Evolutionary conservation across 1,140 invertebrate species (phyloP).

Genomic region (Drosophila funebris): DNA sequence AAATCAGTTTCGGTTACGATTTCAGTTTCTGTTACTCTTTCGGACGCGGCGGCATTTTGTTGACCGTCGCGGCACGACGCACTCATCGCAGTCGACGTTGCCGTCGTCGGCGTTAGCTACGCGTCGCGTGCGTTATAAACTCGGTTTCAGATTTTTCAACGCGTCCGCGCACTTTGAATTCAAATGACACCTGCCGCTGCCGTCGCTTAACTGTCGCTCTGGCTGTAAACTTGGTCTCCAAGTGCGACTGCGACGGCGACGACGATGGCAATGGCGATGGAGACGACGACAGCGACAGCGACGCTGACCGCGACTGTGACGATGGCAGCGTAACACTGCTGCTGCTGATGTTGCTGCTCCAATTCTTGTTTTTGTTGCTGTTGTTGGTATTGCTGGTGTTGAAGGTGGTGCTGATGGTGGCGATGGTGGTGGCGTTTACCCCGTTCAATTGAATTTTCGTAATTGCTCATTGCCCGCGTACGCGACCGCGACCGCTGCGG

Average conservation of each 20-base stretch:
- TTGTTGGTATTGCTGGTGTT: slow-evolving; percentile 34
- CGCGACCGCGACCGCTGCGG: slow-evolving; percentile 29
- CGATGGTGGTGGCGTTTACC: slow-evolving; percentile 19
- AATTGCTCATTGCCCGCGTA: slow-evolving; percentile 51
- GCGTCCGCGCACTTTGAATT: slow-evolving; percentile 66
- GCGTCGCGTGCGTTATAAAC: slow-evolving; percentile 32
- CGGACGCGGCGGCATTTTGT: slow-evolving; percentile 48
- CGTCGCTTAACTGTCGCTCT: slow-evolving; percentile 66
- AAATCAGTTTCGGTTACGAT: slow-evolving; percentile 45
- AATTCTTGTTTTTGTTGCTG: slow-evolving; percentile 22
- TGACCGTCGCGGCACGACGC: slow-evolving; percentile 61
- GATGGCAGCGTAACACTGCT: slow-evolving; percentile 8
- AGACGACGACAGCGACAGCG: slow-evolving; percentile 3
- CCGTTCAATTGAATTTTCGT: slow-evolving; percentile 52
- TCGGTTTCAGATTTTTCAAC: slow-evolving; percentile 5
- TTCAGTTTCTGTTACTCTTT: slow-evolving; percentile 14
- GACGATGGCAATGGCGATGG: not conserved
- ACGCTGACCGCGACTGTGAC: not conserved
- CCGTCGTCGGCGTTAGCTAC: slow-evolving; percentile 1
- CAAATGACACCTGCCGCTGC: slow-evolving; percentile 78
- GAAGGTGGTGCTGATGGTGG: slow-evolving; percentile 11
- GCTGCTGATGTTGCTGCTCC: slow-evolving; percentile 10
- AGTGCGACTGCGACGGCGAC: slow-evolving; percentile 39
- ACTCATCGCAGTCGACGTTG: slow-evolving; percentile 44
- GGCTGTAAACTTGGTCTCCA: slow-evolving; percentile 41